Conservation (phyloP, 1,140 invertebrate genomes). For the Lycorma delicatula region DNA sequence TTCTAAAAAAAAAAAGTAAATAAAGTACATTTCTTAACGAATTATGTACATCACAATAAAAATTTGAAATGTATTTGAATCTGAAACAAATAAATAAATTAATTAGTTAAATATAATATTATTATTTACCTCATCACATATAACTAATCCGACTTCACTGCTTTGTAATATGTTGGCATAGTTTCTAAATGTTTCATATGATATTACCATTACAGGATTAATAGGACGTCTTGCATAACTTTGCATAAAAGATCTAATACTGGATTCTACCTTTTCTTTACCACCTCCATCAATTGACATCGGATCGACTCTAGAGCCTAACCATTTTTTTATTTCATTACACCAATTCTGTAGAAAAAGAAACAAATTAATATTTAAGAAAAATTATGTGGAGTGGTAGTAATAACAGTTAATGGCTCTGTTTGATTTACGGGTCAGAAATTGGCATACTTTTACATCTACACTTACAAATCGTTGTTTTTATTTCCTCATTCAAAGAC, state of each 20-base stretch:
- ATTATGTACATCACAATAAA: no score
- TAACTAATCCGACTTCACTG: conserved; percentile 86
- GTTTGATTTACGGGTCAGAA: no score
- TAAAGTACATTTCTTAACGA: no score
- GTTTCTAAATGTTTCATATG: conserved; percentile 96
- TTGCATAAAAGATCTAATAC: conserved; percentile 64
- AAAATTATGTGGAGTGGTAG: no score
- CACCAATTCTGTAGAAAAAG: conserved; percentile 76
- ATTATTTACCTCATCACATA: conserved; percentile 86
- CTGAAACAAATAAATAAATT: no score
- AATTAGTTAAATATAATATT: no score
- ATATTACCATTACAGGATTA: conserved; percentile 92
- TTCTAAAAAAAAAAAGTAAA: no score
- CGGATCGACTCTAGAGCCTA: conserved; percentile 70
- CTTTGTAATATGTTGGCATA: conserved; percentile 82
- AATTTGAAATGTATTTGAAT: no score
- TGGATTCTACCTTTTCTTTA: conserved; percentile 78
- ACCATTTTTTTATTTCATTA: conserved; percentile 97
- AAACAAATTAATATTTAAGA: conserved; percentile 4
- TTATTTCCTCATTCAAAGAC: no score
- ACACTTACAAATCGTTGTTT: no score
- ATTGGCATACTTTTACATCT: no score
- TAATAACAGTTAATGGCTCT: no score
- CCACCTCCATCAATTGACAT: conserved; percentile 87
- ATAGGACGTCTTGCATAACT: conserved; percentile 53